Conservation (phyloP, 1,140 invertebrate species). For the Portunus trituberculatus region DNA sequence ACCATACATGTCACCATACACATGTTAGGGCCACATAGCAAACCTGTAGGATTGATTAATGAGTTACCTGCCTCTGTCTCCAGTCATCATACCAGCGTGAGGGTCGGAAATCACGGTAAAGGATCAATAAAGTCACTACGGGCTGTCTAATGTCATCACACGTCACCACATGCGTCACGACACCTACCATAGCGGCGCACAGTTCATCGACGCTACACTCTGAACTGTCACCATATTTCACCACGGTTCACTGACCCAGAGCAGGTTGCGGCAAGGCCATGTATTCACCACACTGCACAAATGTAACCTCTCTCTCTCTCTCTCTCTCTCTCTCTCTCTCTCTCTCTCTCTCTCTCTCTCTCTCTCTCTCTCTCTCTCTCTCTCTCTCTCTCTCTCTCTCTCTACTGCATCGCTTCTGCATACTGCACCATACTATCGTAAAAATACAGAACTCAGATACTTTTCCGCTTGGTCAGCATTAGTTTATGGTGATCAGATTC, state of each 20-base stretch:
- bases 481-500: no score
- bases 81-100: neutral
- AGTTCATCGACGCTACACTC: neutral
- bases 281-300: neutral
- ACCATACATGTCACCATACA: neutral
- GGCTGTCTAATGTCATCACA: neutral
- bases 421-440: no score
- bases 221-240: neutral
- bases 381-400: no score
- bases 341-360: neutral
- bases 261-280: neutral
- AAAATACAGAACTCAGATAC: no score
- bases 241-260: neutral
- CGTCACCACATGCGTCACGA: neutral
- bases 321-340: conserved; percentile 9
- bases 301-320: neutral
- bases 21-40: no score
- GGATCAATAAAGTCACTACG: neutral
- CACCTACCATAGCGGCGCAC: no score
- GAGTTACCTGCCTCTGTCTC: neutral
- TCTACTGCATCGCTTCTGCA: no score
- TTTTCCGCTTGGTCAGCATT: no score
- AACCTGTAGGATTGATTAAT: no score
- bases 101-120: neutral
- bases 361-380: no score